These are phyloP conservation scores for Mesorhabditis spiculigera DNA, from an alignment of 2,888 invertebrate genomes.

Conservation along the genomic window DNA sequence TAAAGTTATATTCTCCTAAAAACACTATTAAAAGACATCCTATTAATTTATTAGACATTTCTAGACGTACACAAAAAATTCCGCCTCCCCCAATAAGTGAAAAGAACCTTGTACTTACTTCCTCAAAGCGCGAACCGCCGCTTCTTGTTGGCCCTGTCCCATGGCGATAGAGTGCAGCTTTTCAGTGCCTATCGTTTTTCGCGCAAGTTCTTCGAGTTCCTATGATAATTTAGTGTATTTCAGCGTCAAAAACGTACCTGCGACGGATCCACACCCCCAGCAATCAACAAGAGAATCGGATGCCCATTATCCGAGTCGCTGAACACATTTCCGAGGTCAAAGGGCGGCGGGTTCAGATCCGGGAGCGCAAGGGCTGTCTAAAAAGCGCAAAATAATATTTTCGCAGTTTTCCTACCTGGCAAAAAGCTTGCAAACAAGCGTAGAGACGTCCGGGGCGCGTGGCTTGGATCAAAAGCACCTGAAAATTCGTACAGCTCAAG, in stretches of 20 bases:
- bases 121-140: constrained; percentile 64
- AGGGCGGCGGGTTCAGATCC: constrained; percentile 63
- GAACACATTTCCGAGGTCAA: constrained; percentile 66
- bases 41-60: no score
- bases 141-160: constrained; percentile 48
- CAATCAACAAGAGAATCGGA: constrained; percentile 79
- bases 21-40: no score
- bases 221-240: not conserved
- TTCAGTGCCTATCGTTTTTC: constrained; percentile 62
- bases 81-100: not conserved
- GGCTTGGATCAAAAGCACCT: constrained; percentile 75
- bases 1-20: no score
- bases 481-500: not conserved
- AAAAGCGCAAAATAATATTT: not conserved
- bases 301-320: constrained; percentile 66
- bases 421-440: constrained; percentile 72
- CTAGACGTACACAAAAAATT: no score
- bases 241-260: constrained; percentile 14
- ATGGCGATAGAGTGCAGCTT: constrained; percentile 67
- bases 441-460: constrained; percentile 80
- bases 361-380: not conserved
- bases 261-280: constrained; percentile 86
- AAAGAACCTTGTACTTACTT: constrained; percentile 59
- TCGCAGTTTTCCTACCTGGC: not conserved
- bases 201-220: constrained; percentile 73